These are phyloP conservation scores for Aphaenogaster floridana DNA, from an alignment of 1,140 invertebrate genomes.

Conservation along the genomic window DNA sequence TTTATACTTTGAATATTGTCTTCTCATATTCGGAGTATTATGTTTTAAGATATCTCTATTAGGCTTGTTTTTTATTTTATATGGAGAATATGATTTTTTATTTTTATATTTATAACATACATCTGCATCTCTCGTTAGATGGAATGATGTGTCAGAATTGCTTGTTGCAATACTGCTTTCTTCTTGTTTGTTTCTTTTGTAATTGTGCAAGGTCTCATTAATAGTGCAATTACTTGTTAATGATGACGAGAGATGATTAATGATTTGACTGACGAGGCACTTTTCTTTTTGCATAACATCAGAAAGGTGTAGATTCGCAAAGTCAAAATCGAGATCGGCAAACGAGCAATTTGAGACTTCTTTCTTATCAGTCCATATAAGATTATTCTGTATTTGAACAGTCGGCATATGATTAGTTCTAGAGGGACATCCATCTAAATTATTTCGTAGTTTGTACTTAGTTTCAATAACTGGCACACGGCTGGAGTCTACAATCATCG, in stretches of 20 bases:
- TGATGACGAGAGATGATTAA: slow-evolving; percentile 76
- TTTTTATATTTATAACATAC: slow-evolving; percentile 1
- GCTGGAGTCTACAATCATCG: slow-evolving; percentile 33
- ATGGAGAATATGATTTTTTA: slow-evolving; percentile 1
- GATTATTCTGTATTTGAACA: slow-evolving; percentile 14
- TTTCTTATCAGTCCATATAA: neutral
- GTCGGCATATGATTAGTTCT: neutral
- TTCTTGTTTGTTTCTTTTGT: slow-evolving; percentile 31
- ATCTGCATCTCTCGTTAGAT: neutral
- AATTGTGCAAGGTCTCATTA: slow-evolving; percentile 31
- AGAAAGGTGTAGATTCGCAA: slow-evolving; percentile 56
- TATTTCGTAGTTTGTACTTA: neutral
- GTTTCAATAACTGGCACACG: neutral
- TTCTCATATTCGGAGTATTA: neutral
- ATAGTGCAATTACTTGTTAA: slow-evolving; percentile 63
- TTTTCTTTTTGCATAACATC: slow-evolving; percentile 71
- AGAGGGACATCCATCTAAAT: neutral
- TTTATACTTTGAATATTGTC: neutral
- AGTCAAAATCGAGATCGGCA: slow-evolving; percentile 48
- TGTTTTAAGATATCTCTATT: slow-evolving; percentile 23
- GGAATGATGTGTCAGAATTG: neutral
- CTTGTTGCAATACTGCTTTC: slow-evolving; percentile 34
- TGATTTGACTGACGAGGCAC: slow-evolving; percentile 76
- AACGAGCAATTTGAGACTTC: neutral
- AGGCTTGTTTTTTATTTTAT: slow-evolving; percentile 37